Conservation (phyloP, 2,113 vertebrate species). For the Mixornis gularis region DNA sequence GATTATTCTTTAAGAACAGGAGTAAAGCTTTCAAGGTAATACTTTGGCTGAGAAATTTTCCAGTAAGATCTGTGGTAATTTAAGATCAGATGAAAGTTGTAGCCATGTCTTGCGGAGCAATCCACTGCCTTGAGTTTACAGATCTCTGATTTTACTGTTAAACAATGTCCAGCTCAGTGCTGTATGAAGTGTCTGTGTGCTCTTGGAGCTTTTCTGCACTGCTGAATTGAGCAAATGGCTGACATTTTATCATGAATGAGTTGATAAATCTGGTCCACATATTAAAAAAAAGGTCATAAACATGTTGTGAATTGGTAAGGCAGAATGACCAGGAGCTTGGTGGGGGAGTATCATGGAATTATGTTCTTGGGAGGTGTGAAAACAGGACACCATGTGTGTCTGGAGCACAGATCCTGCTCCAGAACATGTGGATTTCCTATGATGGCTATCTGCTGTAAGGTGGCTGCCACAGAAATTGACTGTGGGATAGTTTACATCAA, state of each 20-base stretch:
- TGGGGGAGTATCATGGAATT: neutral
- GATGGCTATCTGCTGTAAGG: neutral
- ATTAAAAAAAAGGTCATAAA: neutral
- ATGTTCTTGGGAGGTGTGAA: neutral
- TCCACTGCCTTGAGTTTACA: neutral
- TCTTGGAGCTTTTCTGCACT: neutral
- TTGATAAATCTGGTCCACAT: neutral
- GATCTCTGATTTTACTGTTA: neutral
- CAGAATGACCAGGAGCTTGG: neutral
- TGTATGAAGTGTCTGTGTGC: neutral
- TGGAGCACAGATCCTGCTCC: neutral
- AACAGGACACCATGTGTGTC: fast-evolving
- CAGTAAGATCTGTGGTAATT: neutral
- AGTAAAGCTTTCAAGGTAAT: neutral
- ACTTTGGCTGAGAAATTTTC: neutral
- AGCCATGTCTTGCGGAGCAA: neutral
- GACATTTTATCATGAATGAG: neutral
- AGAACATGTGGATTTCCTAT: neutral
- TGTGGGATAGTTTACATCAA: neutral
- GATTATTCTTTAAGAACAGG: neutral
- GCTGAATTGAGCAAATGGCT: neutral
- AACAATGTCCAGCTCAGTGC: neutral
- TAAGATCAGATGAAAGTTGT: neutral
- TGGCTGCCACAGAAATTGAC: neutral
- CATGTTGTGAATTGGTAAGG: neutral